Evolutionary conservation across 2,888 invertebrate species (phyloP), one percentile per base, ranked within the genome.

Genomic region (Pediacus dermestoides): DNA sequence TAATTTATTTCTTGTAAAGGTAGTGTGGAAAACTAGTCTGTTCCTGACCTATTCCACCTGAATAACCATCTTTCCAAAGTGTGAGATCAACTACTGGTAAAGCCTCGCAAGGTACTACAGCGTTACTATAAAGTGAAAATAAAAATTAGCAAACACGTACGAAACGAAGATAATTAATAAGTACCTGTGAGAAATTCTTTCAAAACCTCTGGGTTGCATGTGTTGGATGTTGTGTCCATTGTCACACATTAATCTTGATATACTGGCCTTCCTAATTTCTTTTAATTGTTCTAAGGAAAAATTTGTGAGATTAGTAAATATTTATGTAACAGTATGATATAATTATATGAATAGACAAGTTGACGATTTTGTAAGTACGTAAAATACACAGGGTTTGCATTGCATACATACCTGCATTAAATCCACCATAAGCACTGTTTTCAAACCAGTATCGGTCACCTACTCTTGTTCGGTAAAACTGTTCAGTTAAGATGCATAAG

Each of bases 381-480:
- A n/a, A n/a, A n/a, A n/a, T n/a, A n/a, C n/a, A n/a, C n/a, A n/a
- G n/a, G n/a, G n/a, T n/a, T n/a, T n/a, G n/a, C n/a, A n/a, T n/a
- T n/a, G n/a, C n/a, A n/a, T n/a, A n/a, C 52, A 50, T 58, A 81
- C 85, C 78, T 57, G 75, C 71, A 2, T 82, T 82, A 53, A 88
- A 86, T 14, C 80, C 80, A 2, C 74, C 67, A 26, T 77, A 74
- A 6, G 50, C 56, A 3, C 80, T 78, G 52, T 81, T 80, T 66
- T 88, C 88, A 57, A 79, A 92, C 79, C 89, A 93, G 69, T 78
- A 91, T 42, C 92, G 75, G 68, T 94, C 94, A 0, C 89, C 90
- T 4, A 80, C 84, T 55, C 91, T 78, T 0, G 91, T 85, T 47
- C 88, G 76, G 62, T 81, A 85, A 72, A 93, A 93, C 70, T 93